A percentile compares a stretch with the other conserved stretches of the same genome.
Conservation (phyloP, 2,797 vertebrate genomes). For the Astyanax mexicanus region DNA sequence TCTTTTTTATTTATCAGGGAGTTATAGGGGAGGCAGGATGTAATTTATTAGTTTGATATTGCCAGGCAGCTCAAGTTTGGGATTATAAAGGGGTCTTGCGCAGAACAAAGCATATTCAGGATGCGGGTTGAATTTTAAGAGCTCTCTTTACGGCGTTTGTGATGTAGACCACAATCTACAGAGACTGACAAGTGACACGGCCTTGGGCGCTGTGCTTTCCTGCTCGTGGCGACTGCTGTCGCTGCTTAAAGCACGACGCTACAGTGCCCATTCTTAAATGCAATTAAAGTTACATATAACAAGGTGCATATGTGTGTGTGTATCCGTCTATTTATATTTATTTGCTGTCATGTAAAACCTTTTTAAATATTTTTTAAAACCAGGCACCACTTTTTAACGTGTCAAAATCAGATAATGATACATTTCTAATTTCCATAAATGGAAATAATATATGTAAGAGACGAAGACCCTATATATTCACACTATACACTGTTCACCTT, state of each 20-base stretch:
- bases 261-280: not conserved
- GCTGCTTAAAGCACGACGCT: not conserved
- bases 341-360: no score
- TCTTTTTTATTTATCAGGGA: constrained; percentile 84
- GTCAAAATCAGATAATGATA: no score
- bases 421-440: no score
- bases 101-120: constrained; percentile 81
- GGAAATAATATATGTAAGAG: no score
- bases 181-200: constrained; percentile 48
- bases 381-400: no score
- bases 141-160: constrained; percentile 68
- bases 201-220: constrained; percentile 42
- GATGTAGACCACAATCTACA: constrained; percentile 70
- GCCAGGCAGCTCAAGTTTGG: constrained; percentile 79
- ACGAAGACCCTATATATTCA: no score
- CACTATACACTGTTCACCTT: no score
- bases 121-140: constrained; percentile 71
- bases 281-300: not conserved
- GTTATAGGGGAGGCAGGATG: constrained; percentile 85
- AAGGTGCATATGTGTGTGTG: not conserved
- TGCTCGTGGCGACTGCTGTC: constrained; percentile 16
- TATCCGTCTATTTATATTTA: not conserved
- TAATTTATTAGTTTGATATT: constrained; percentile 89
- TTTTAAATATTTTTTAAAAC: no score
- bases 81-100: constrained; percentile 82